Conservation (phyloP, 2,113 vertebrate genomes). For the Grantiella picta region DNA sequence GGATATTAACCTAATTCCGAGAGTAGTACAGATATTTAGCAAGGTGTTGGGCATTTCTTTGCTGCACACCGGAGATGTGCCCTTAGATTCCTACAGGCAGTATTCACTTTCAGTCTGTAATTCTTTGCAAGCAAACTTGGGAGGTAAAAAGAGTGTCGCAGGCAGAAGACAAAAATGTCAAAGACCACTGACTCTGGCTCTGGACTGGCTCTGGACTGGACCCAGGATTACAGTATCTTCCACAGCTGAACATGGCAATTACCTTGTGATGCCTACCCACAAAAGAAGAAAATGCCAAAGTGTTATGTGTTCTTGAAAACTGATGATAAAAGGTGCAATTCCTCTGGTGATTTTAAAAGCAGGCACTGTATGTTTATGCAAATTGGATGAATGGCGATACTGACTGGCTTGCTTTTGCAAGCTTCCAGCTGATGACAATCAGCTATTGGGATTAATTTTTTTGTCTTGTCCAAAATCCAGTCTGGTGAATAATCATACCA, state of each 20-base stretch:
- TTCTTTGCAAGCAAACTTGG: neutral
- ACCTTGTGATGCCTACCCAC: neutral
- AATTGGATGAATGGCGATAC: rapidly evolving
- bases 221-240: neutral
- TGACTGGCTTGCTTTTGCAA: neutral
- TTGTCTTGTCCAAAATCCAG: neutral
- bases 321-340: neutral
- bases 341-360: neutral
- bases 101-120: neutral
- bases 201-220: neutral
- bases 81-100: neutral
- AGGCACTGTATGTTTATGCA: neutral
- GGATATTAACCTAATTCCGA: neutral
- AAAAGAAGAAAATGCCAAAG: neutral
- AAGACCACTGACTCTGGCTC: neutral
- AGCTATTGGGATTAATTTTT: neutral
- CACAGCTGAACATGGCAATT: neutral
- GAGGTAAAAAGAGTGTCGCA: neutral
- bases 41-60: neutral
- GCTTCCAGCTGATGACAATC: neutral
- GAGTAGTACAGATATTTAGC: neutral
- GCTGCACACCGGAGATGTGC: neutral
- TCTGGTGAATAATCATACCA: neutral
- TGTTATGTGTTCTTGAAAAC: neutral
- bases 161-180: neutral